Conservation (phyloP, 2,113 vertebrate species). For the Lutjanus erythropterus region DNA sequence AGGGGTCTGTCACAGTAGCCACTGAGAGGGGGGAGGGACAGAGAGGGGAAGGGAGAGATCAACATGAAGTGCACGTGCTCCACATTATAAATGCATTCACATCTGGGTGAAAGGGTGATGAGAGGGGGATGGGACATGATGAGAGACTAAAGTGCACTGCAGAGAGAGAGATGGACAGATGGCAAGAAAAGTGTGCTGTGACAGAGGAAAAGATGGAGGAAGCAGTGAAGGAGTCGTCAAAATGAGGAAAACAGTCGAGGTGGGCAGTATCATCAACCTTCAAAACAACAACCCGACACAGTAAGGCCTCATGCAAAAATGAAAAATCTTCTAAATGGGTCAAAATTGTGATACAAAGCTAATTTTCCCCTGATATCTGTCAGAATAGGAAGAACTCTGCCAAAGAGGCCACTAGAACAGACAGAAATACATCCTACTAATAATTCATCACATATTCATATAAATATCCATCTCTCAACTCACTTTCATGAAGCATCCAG, state of each 20-base stretch:
- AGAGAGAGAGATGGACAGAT: slow-evolving; percentile 58
- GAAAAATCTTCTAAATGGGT: slow-evolving; percentile 47
- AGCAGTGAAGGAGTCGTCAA: slow-evolving; percentile 30
- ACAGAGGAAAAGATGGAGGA: slow-evolving; percentile 19
- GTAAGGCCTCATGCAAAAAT: background rate
- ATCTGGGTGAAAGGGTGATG: slow-evolving; percentile 82
- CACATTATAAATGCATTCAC: slow-evolving; percentile 85
- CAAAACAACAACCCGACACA: slow-evolving; percentile 5
- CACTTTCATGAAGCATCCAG: slow-evolving; percentile 43
- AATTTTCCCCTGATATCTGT: slow-evolving; percentile 44
- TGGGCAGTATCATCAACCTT: slow-evolving; percentile 32
- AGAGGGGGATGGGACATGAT: slow-evolving; percentile 64
- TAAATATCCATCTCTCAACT: slow-evolving; percentile 52
- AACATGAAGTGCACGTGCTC: slow-evolving; percentile 79
- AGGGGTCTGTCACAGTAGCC: slow-evolving; percentile 73
- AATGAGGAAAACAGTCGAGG: slow-evolving; percentile 39
- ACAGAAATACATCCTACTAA: slow-evolving; percentile 66
- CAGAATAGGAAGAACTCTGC: slow-evolving; percentile 62
- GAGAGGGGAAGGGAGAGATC: slow-evolving; percentile 55
- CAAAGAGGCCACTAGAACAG: slow-evolving; percentile 74
- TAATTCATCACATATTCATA: slow-evolving; percentile 68
- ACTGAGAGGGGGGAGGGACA: slow-evolving; percentile 46
- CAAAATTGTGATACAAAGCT: slow-evolving; percentile 43
- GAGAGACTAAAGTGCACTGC: slow-evolving; percentile 62
- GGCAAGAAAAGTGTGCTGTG: slow-evolving; percentile 48